A percentile compares a stretch with the other conserved stretches of the same genome.
phyloP scores from a whole-genome alignment of 2,888 invertebrate genomes.

The Parelbella ahira region DNA sequence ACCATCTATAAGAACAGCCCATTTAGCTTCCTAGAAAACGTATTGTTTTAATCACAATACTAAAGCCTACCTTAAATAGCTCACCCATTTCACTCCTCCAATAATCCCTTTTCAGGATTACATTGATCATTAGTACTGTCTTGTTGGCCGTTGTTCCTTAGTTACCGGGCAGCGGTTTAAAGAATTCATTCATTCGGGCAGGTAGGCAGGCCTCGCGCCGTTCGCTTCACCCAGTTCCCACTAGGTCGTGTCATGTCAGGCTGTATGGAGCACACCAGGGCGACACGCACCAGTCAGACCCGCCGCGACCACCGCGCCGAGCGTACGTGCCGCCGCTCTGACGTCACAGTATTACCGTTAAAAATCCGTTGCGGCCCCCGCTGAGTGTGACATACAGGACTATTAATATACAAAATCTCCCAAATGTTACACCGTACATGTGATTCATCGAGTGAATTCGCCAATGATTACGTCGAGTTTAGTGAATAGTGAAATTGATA shows the following conservation, averaged over 20 bases:
- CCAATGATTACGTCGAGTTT: constrained; percentile 1
- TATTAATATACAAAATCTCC: constrained; percentile 16
- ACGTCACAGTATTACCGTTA: constrained; percentile 16
- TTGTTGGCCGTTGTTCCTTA: constrained; percentile 34
- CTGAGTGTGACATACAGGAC: constrained; percentile 17
- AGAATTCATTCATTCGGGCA: constrained; percentile 38
- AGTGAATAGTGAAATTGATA: constrained; percentile 19
- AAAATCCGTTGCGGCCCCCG: constrained; percentile 8
- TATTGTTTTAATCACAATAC: too few species aligned
- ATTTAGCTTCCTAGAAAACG: too few species aligned
- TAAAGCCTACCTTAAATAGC: too few species aligned
- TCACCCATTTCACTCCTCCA: too few species aligned
- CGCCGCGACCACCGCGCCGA: constrained; percentile 31
- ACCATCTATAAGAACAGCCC: too few species aligned
- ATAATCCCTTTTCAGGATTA: constrained; percentile 19
- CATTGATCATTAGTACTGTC: constrained; percentile 22
- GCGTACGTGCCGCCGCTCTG: constrained; percentile 35
- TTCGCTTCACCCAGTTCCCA: constrained; percentile 41
- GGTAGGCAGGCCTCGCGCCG: constrained; percentile 31
- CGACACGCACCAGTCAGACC: constrained; percentile 29
- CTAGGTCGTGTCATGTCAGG: constrained; percentile 37
- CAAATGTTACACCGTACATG: constrained; percentile 1
- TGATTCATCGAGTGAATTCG: neutral
- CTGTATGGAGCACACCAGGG: constrained; percentile 10
- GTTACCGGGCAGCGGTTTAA: constrained; percentile 33